These are phyloP conservation scores for Calidris pugnax DNA, from an alignment of 2,113 vertebrate species.

Conservation along the genomic window DNA sequence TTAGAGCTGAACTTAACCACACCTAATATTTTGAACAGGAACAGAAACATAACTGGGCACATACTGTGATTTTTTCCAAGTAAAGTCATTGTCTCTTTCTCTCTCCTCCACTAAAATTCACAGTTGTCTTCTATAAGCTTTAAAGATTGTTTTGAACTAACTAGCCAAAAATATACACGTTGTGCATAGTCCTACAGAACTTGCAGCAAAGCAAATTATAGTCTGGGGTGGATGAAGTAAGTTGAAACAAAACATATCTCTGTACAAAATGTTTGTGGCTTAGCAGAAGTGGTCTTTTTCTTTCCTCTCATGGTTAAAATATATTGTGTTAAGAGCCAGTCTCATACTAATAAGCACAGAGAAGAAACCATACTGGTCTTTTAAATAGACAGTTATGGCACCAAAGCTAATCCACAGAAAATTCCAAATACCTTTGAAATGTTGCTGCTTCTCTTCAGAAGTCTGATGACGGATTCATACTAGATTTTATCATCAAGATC, in stretches of 20 bases:
- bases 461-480: neutral
- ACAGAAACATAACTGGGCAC: neutral
- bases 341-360: neutral
- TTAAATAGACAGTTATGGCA: neutral
- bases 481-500: neutral
- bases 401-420: conserved; percentile 16
- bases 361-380: neutral
- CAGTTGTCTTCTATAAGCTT: neutral
- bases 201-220: conserved; percentile 1
- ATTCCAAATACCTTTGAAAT: conserved; percentile 33
- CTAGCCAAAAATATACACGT: neutral
- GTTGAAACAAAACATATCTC: conserved; percentile 15
- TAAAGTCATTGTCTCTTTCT: neutral
- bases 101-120: neutral
- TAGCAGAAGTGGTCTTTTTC: conserved; percentile 6
- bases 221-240: neutral
- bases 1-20: neutral
- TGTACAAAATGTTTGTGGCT: conserved; percentile 1
- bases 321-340: neutral
- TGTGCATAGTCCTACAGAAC: neutral
- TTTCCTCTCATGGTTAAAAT: conserved; percentile 3
- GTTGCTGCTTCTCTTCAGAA: neutral
- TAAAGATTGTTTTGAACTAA: conserved; percentile 35
- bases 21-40: neutral
- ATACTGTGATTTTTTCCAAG: neutral